Evolutionary conservation across 2,888 invertebrate species (phyloP).

Genomic region (Tolmerus cingulatus): DNA sequence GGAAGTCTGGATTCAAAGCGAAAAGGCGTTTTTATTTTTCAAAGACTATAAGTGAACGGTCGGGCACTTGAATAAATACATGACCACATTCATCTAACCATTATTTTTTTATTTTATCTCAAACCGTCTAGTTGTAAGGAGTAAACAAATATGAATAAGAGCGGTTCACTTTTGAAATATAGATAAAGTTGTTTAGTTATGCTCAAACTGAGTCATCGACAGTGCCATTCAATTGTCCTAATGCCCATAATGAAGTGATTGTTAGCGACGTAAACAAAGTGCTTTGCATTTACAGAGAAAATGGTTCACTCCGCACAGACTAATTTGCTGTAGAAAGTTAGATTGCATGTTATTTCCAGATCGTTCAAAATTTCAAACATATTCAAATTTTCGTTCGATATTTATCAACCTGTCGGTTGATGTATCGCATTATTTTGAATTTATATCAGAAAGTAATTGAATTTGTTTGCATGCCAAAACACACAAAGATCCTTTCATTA

Average conservation of each 20-base stretch:
- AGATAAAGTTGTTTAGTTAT: not conserved
- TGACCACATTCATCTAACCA: not conserved
- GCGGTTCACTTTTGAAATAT: not conserved
- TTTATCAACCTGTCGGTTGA: not conserved
- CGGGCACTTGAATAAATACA: not conserved
- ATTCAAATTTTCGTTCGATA: not conserved
- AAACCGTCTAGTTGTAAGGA: not conserved
- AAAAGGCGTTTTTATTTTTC: not conserved
- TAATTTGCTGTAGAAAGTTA: not conserved
- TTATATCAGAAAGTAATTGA: not conserved
- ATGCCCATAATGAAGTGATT: not conserved
- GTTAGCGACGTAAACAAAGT: not conserved
- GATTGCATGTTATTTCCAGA: not conserved
- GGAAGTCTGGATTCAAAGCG: not conserved
- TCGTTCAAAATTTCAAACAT: not conserved
- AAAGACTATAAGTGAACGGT: not conserved
- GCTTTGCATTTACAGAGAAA: not conserved
- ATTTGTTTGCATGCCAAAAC: too few species aligned
- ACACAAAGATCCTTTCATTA: too few species aligned
- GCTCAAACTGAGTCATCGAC: not conserved
- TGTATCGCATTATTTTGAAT: not conserved
- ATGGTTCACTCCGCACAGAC: not conserved
- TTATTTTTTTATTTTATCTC: not conserved
- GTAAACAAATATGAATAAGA: not conserved
- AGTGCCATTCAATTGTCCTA: not conserved